Conservation (phyloP, 2,113 vertebrate genomes). For the Trichomycterus rosablanca region DNA sequence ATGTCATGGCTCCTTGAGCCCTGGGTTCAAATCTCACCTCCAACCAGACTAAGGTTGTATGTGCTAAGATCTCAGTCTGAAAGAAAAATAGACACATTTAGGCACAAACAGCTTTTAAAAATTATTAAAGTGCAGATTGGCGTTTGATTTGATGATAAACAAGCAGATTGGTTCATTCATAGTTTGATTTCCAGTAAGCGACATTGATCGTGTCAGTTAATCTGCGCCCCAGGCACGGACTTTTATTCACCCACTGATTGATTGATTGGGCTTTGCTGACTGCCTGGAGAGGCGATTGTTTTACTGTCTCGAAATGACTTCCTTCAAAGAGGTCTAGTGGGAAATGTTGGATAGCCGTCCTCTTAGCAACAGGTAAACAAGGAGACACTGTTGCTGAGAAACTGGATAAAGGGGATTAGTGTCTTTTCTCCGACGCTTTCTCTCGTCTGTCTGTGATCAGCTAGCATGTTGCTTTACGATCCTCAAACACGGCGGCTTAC, state of each 20-base stretch:
- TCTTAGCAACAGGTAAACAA: slow-evolving; percentile 41
- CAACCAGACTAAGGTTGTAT: too few species aligned
- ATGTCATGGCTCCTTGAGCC: too few species aligned
- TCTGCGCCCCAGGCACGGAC: slow-evolving; percentile 17
- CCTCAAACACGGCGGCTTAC: too few species aligned
- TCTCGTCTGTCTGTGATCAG: too few species aligned
- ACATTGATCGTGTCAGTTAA: slow-evolving; percentile 28
- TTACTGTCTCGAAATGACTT: slow-evolving; percentile 28
- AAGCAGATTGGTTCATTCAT: background rate
- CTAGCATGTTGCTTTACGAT: too few species aligned
- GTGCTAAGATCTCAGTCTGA: too few species aligned
- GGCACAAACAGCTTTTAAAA: background rate
- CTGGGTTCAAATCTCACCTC: too few species aligned
- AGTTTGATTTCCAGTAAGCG: slow-evolving; percentile 13
- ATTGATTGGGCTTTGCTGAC: slow-evolving; percentile 16
- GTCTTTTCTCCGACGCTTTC: background rate
- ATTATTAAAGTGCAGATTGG: background rate
- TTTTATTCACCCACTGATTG: slow-evolving; percentile 14
- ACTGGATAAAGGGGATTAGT: slow-evolving; percentile 29
- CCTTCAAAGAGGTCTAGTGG: slow-evolving; percentile 42
- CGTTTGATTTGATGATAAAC: background rate
- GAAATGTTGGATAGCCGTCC: slow-evolving; percentile 40
- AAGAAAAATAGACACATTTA: too few species aligned
- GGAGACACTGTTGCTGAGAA: slow-evolving; percentile 43
- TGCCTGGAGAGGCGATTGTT: slow-evolving; percentile 26